Evolutionary conservation across 2,888 invertebrate species (phyloP).

Genomic region (Serripes groenlandicus): DNA sequence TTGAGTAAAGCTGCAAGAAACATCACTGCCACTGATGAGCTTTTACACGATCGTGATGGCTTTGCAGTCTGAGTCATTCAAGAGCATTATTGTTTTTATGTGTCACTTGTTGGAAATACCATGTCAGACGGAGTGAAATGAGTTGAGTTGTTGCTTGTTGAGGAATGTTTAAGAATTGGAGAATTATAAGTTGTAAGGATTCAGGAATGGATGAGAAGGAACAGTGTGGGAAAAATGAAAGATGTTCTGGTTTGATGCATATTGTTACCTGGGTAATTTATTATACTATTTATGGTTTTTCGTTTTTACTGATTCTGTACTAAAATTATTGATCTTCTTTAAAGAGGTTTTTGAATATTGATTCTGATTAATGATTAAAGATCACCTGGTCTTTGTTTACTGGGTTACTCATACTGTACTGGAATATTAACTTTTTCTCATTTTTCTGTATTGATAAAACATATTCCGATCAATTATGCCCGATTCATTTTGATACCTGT

Average conservation of each 20-base stretch:
- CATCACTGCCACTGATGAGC: conserved; percentile 2
- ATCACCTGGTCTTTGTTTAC: no score
- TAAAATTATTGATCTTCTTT: no score
- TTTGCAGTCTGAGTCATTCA: not conserved
- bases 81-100: conserved; percentile 6
- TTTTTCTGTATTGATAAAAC: no score
- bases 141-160: not conserved
- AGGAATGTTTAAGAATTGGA: not conserved
- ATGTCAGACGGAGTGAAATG: not conserved
- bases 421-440: no score
- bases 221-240: not conserved
- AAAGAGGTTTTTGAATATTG: no score
- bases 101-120: conserved; percentile 9
- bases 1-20: not conserved
- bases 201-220: not conserved
- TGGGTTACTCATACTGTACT: no score
- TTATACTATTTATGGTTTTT: no score
- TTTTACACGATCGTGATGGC: conserved; percentile 13
- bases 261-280: conserved; percentile 4
- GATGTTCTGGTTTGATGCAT: conserved; percentile 13
- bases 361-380: no score
- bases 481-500: not conserved
- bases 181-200: not conserved
- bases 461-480: no score
- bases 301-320: no score